Percentiles rank a stretch among this genome's conserved stretches.
These are phyloP conservation scores for Datnioides undecimradiatus DNA, from an alignment of 2,113 vertebrate genomes.

Conservation along the genomic window DNA sequence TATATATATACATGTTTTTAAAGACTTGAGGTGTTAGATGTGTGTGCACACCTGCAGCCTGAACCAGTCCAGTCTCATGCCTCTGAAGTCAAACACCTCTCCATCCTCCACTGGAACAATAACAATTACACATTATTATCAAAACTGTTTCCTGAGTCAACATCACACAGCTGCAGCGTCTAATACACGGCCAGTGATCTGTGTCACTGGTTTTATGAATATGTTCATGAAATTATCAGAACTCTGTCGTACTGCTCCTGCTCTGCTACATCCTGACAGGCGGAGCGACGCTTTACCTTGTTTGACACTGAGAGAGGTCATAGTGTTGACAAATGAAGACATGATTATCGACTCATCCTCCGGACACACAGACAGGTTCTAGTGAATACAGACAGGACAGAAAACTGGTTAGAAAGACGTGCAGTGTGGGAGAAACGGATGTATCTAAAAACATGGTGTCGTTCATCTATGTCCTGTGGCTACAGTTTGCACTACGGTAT, in stretches of 20 bases:
- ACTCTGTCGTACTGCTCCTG: too few relatives aligned
- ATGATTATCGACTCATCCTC: slow-evolving; percentile 99
- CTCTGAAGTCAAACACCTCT: slow-evolving; percentile 99
- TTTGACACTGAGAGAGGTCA: slow-evolving; percentile 98
- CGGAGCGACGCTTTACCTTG: slow-evolving; percentile 86
- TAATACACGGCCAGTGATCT: not conserved
- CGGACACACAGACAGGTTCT: slow-evolving; percentile 99
- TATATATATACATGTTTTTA: not conserved
- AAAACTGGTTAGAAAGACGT: not conserved
- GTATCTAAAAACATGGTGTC: too few relatives aligned
- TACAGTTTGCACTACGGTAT: not conserved
- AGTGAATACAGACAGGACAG: slow-evolving; percentile 25
- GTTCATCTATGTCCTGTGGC: not conserved
- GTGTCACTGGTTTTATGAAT: not conserved
- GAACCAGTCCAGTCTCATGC: slow-evolving; percentile 99
- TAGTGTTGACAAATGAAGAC: slow-evolving; percentile 99
- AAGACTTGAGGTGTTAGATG: not conserved
- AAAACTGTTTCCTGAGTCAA: not conserved
- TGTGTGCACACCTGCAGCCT: slow-evolving; percentile 91
- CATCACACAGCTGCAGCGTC: not conserved
- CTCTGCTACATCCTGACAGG: not conserved
- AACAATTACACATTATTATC: not conserved
- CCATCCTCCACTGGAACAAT: slow-evolving; percentile 93
- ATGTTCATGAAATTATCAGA: too few relatives aligned
- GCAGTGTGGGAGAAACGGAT: not conserved